Evolutionary conservation across 2,888 invertebrate genomes (phyloP).

Genomic region (Lasioglossum villosulum): DNA sequence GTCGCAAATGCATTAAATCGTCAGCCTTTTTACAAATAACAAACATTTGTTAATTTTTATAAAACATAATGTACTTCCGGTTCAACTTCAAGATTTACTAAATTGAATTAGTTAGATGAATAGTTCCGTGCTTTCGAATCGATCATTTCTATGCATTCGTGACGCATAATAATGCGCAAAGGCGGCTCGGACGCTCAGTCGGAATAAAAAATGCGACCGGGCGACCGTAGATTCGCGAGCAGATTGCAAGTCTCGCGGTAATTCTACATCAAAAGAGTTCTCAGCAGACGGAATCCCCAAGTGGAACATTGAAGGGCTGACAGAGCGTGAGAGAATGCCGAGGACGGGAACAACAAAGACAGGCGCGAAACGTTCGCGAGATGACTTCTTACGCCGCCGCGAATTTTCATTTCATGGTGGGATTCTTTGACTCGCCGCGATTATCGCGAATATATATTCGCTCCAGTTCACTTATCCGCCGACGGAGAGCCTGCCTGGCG

Average conservation of each 20-base stretch:
- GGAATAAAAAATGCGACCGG: not conserved
- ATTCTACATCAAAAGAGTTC: constrained; percentile 10
- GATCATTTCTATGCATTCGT: not conserved
- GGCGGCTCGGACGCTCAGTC: not conserved
- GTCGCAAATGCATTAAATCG: not conserved
- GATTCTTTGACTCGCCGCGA: constrained; percentile 30
- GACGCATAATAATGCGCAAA: not conserved
- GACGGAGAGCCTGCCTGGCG: not conserved
- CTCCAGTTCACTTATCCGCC: constrained; percentile 34
- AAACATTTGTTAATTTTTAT: not conserved
- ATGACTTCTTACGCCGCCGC: constrained; percentile 19
- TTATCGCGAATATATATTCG: constrained; percentile 31
- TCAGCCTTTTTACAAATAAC: not conserved
- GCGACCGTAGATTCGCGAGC: not conserved
- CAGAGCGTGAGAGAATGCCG: not conserved
- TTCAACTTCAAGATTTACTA: not conserved
- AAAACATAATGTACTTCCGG: not conserved
- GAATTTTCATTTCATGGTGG: constrained; percentile 41
- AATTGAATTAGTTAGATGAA: no score
- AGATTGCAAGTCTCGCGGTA: not conserved
- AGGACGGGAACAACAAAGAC: constrained; percentile 24
- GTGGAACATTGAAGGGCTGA: not conserved
- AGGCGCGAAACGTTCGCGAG: not conserved
- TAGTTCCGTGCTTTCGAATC: not conserved
- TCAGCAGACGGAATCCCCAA: not conserved